These are phyloP conservation scores for Chrysolina haemoptera DNA, from an alignment of 2,888 invertebrate species.

Conservation along the genomic window DNA sequence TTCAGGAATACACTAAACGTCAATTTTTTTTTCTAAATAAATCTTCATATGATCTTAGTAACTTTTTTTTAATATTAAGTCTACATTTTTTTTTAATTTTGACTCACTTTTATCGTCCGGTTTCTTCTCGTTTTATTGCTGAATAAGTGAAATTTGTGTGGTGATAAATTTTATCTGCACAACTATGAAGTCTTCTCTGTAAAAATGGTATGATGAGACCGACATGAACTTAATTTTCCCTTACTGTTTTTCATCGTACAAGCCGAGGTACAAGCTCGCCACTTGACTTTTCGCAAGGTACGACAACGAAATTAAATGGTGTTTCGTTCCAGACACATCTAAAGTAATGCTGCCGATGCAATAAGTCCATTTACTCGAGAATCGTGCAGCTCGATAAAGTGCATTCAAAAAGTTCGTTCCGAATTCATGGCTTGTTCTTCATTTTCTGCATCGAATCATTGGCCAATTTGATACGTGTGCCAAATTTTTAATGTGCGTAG, in stretches of 20 bases:
- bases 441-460: constrained; percentile 58
- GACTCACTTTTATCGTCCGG: too few relatives aligned
- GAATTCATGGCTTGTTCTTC: constrained; percentile 54
- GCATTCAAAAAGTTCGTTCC: constrained; percentile 55
- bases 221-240: neutral
- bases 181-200: neutral
- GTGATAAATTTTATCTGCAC: too few relatives aligned
- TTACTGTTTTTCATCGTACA: neutral
- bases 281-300: constrained; percentile 24
- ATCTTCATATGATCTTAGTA: too few relatives aligned
- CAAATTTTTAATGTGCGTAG: constrained; percentile 56
- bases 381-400: constrained; percentile 46
- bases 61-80: too few relatives aligned
- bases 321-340: constrained; percentile 40
- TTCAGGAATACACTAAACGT: too few relatives aligned
- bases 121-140: too few relatives aligned
- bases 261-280: neutral
- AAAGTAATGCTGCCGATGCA: constrained; percentile 45
- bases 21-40: too few relatives aligned
- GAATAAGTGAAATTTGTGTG: too few relatives aligned
- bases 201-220: neutral
- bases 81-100: too few relatives aligned
- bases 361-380: constrained; percentile 50
- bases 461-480: constrained; percentile 59
- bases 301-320: constrained; percentile 36